Evolutionary conservation across 2,113 vertebrate genomes (phyloP).

Genomic region (Coryphaenoides rupestris): DNA sequence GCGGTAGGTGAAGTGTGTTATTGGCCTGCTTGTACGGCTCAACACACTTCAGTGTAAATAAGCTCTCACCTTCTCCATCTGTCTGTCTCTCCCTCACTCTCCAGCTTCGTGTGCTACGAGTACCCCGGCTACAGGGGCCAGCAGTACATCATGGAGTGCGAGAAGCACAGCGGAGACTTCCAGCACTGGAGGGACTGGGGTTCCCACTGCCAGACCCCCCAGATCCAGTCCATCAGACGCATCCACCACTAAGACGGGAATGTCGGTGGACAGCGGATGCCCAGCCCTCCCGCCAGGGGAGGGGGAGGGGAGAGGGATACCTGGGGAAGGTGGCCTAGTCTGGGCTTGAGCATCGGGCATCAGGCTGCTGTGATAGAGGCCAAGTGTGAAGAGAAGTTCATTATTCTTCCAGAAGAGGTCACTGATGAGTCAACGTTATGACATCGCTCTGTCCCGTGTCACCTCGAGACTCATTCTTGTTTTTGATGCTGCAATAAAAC

Average conservation of each 20-base stretch:
- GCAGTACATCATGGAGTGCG: constrained; percentile 83
- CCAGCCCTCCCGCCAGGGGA: background rate
- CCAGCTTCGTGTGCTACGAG: constrained; percentile 80
- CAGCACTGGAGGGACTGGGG: constrained; percentile 80
- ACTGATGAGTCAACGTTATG: too few species aligned
- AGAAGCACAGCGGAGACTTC: constrained; percentile 78
- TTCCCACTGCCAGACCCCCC: constrained; percentile 78
- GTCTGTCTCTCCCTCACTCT: constrained; percentile 1
- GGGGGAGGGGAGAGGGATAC: background rate
- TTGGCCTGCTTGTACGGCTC: too few species aligned
- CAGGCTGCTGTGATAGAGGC: background rate
- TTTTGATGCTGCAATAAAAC: background rate
- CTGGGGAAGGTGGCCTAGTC: background rate
- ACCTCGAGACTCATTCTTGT: background rate
- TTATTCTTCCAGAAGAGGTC: too few species aligned
- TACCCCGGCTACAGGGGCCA: constrained; percentile 77
- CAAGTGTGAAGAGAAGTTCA: too few species aligned
- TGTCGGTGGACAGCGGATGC: too few species aligned
- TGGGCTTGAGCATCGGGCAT: background rate
- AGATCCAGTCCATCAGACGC: constrained; percentile 80
- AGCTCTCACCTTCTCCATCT: background rate
- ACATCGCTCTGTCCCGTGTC: too few species aligned
- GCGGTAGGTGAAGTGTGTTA: too few species aligned
- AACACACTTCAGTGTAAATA: background rate
- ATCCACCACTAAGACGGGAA: constrained; percentile 71